phyloP scores from a whole-genome alignment of 2,888 invertebrate species.

The Calliphora vomitoria region DNA sequence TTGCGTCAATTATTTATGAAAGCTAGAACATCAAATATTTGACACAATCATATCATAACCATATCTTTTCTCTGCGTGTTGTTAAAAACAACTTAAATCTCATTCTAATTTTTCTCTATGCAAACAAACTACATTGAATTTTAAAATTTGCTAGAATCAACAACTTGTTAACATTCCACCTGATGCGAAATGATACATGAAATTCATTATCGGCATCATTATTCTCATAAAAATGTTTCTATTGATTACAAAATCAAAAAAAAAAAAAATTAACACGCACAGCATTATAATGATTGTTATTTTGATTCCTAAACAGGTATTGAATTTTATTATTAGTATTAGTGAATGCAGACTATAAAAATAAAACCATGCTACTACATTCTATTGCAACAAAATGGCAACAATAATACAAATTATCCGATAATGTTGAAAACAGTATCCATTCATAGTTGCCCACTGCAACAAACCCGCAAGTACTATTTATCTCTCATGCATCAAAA shows the following conservation, averaged over 20 bases:
- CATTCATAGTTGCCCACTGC: background rate
- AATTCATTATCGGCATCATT: conserved; percentile 32
- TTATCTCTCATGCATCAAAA: conserved; percentile 34
- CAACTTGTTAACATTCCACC: background rate
- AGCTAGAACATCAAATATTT: too few relatives aligned
- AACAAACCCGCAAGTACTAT: conserved; percentile 30
- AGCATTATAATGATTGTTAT: conserved; percentile 52
- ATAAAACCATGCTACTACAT: conserved; percentile 18
- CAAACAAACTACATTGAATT: too few relatives aligned
- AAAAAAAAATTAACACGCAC: background rate
- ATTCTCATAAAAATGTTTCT: conserved; percentile 9
- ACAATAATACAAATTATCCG: conserved; percentile 21
- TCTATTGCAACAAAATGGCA: background rate
- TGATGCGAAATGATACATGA: background rate
- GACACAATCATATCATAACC: too few relatives aligned
- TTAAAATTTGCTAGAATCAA: too few relatives aligned
- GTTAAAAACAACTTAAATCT: too few relatives aligned
- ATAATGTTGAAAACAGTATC: conserved; percentile 23
- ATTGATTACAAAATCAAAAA: conserved; percentile 24
- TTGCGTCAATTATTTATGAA: too few relatives aligned
- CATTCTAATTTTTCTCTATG: too few relatives aligned
- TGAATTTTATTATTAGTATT: conserved; percentile 29
- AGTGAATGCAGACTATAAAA: background rate
- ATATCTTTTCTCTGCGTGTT: too few relatives aligned
- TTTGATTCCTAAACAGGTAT: conserved; percentile 56